Evolutionary conservation across 1,140 invertebrate genomes (phyloP).

Genomic region (Oedothorax gibbosus): DNA sequence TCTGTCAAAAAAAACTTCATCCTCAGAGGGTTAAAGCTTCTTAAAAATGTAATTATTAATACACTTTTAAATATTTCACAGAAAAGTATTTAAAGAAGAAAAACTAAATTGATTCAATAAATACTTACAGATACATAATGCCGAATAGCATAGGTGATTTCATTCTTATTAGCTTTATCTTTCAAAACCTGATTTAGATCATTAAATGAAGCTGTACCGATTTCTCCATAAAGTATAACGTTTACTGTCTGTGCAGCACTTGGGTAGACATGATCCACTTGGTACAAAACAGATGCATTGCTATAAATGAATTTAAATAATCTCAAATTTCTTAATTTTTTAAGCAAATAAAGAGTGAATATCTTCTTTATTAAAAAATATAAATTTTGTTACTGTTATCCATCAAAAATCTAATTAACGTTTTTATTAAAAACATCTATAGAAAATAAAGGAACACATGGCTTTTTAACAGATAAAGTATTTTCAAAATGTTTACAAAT

Average conservation of each 20-base stretch:
- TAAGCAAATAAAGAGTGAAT: too few species aligned
- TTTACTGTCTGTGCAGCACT: conserved; percentile 72
- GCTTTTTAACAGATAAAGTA: too few species aligned
- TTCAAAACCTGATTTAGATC: conserved; percentile 81
- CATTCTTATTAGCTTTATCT: conserved; percentile 75
- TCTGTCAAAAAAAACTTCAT: background rate
- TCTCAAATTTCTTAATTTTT: too few species aligned
- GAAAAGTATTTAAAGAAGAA: background rate
- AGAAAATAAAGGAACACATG: too few species aligned
- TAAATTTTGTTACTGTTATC: too few species aligned
- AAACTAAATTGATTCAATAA: background rate
- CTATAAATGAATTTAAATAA: conserved; percentile 1
- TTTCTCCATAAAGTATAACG: conserved; percentile 88
- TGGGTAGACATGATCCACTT: conserved; percentile 88
- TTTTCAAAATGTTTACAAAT: too few species aligned
- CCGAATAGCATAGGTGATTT: conserved; percentile 87
- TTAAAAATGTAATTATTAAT: background rate
- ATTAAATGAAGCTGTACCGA: conserved; percentile 81
- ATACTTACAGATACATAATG: conserved; percentile 80
- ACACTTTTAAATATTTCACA: background rate
- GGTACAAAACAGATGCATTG: conserved; percentile 75
- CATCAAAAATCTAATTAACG: too few species aligned
- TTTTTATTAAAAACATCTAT: too few species aligned
- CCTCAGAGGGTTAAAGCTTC: background rate
- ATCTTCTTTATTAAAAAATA: too few species aligned